Conservation (phyloP, 2,888 invertebrate species). For the Hesperia comma region DNA sequence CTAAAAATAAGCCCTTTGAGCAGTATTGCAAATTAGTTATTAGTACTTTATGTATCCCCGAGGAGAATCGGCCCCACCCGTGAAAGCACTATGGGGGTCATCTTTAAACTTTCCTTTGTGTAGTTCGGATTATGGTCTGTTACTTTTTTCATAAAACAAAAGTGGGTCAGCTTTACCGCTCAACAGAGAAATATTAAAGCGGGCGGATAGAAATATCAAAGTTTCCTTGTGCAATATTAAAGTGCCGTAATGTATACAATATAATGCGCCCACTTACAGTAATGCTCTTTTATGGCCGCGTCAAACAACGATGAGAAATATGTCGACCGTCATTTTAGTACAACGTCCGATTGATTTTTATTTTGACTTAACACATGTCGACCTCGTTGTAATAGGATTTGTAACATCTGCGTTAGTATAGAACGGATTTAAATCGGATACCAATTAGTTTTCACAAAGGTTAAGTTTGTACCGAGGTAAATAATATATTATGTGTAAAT, state of each 20-base stretch:
- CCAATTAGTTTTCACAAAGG: no score
- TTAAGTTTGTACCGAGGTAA: no score
- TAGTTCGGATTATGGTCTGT: slow-evolving; percentile 16
- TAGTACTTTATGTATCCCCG: no score
- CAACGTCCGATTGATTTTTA: slow-evolving; percentile 30
- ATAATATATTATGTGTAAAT: no score
- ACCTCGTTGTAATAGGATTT: slow-evolving; percentile 23
- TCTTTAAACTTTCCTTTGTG: slow-evolving; percentile 1
- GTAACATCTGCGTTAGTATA: neutral
- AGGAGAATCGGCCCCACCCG: no score
- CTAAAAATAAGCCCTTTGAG: no score
- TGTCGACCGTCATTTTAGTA: slow-evolving; percentile 28
- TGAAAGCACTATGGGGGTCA: neutral
- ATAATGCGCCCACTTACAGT: slow-evolving; percentile 28
- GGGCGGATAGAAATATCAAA: slow-evolving; percentile 31
- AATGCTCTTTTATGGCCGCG: slow-evolving; percentile 33
- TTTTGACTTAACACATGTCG: slow-evolving; percentile 34
- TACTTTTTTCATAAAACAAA: slow-evolving; percentile 38
- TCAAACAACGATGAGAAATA: slow-evolving; percentile 34
- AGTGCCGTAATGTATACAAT: slow-evolving; percentile 37
- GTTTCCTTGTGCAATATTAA: slow-evolving; percentile 35
- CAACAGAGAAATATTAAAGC: slow-evolving; percentile 29
- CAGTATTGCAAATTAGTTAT: no score
- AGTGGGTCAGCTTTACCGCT: slow-evolving; percentile 26
- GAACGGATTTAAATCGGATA: neutral